Evolutionary conservation across 2,888 invertebrate genomes (phyloP).

Genomic region (Meganola albula): DNA sequence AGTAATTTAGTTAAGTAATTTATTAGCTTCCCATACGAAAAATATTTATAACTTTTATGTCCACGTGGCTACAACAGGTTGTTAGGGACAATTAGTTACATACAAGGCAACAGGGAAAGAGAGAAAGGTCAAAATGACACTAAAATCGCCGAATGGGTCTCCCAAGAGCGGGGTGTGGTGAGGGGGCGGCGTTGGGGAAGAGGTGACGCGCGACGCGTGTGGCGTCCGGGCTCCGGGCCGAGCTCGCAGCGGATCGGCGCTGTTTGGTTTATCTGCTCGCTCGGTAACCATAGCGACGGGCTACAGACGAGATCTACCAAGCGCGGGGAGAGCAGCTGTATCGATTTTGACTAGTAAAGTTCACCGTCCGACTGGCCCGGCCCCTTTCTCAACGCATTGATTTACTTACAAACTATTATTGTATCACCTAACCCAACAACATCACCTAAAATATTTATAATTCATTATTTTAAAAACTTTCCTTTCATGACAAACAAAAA

Average conservation of each 20-base stretch:
- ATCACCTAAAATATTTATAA: too few species aligned
- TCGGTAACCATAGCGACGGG: constrained; percentile 67
- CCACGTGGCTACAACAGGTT: constrained; percentile 45
- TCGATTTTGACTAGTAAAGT: constrained; percentile 73
- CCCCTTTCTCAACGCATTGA: constrained; percentile 37
- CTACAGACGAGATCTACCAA: constrained; percentile 53
- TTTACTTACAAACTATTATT: constrained; percentile 27
- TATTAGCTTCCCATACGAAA: not conserved
- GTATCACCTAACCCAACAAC: constrained; percentile 8
- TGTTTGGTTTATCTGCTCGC: constrained; percentile 46
- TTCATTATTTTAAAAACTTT: too few species aligned
- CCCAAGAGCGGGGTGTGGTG: constrained; percentile 10
- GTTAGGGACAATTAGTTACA: constrained; percentile 20
- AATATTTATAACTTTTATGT: not conserved
- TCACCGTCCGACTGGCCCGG: constrained; percentile 60
- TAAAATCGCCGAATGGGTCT: constrained; percentile 18
- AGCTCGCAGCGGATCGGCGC: too few species aligned
- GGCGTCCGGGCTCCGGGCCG: constrained; percentile 24
- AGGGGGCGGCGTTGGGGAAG: constrained; percentile 4
- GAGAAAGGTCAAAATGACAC: constrained; percentile 16
- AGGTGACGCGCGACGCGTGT: constrained; percentile 21
- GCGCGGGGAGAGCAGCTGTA: constrained; percentile 77
- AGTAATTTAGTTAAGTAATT: not conserved
- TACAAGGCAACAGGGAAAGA: constrained; percentile 28
- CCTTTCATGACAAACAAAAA: too few species aligned